Percentiles rank a stretch among this genome's conserved stretches.
These are phyloP conservation scores for Lasioglossum leucozonium DNA, from an alignment of 2,888 invertebrate genomes.

Conservation along the genomic window DNA sequence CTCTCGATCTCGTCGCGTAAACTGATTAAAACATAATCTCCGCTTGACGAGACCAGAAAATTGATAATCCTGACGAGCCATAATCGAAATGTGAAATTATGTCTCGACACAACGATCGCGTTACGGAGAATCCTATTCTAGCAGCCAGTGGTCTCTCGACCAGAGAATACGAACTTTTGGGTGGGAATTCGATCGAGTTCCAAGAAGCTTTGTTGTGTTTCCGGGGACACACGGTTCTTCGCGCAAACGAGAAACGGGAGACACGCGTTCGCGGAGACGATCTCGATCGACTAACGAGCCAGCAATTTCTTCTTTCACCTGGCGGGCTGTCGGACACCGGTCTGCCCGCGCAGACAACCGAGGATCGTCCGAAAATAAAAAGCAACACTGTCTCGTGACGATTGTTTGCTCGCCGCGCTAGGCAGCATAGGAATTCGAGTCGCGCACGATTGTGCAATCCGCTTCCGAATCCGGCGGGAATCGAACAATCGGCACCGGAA, in stretches of 20 bases:
- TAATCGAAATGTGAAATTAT: neutral
- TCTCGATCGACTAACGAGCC: constrained; percentile 8
- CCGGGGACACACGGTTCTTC: neutral
- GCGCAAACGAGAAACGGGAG: neutral
- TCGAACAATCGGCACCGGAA: neutral
- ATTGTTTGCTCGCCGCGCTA: neutral
- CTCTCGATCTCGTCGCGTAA: neutral
- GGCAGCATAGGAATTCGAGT: neutral
- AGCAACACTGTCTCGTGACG: constrained; percentile 18
- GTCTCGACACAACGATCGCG: neutral
- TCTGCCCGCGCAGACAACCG: neutral
- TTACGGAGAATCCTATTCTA: neutral
- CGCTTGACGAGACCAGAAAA: neutral
- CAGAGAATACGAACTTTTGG: neutral
- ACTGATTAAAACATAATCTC: neutral
- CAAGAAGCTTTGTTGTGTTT: neutral
- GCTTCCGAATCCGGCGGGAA: constrained; percentile 5
- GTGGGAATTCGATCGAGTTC: neutral
- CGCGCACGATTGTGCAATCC: constrained; percentile 19
- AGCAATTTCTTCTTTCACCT: constrained; percentile 17
- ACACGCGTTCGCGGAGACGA: neutral
- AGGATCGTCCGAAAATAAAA: constrained; percentile 19
- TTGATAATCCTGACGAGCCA: neutral
- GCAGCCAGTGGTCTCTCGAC: no score
- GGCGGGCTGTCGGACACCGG: neutral